Evolutionary conservation across 1,140 invertebrate genomes (phyloP), one percentile per base, ranked within the genome.

Genomic region (Mya arenaria): DNA sequence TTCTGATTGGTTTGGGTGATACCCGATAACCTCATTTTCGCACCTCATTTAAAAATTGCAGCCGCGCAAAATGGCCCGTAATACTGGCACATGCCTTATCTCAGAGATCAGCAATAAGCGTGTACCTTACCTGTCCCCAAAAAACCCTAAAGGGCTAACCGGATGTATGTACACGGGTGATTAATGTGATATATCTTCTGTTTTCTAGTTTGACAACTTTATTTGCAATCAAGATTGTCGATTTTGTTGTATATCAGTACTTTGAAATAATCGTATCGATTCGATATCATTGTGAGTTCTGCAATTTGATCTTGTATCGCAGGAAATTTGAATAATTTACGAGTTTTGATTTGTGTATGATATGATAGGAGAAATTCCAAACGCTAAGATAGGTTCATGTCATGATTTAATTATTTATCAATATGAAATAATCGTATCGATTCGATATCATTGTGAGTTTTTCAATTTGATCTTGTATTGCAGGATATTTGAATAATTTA

Each of bases 81-180:
- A 63, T 41, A 58, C 32, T 63, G 17, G 19, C 32, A 63, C 56
- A n/a, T 8, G 62, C 48, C 73, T 75, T 75, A 75, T 75, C 73
- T 30, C 4, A n/a, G n/a, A n/a, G n/a, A n/a, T n/a, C n/a, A n/a
- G n/a, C n/a, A n/a, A n/a, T n/a, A n/a, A n/a, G n/a, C n/a, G n/a
- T n/a, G n/a, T n/a, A n/a, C n/a, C n/a, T n/a, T n/a, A n/a, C n/a
- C n/a, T n/a, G n/a, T n/a, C n/a, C n/a, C n/a, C n/a, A n/a, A n/a
- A n/a, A 5, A 19, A 23, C 72, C 73, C 73, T 65, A n/a, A 58
- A 60, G 60, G 23, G 1, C 41, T n/a, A n/a, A 10, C 25, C 34
- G 73, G 73, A 75, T 75, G 73, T 75, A 44, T n/a, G 13, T 32
- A 75, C 58, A 65, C 63, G 36, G 32, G 36, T 62, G 73, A 75